Evolutionary conservation across 2,888 invertebrate genomes (phyloP).

Genomic region (Eurytoma californica): DNA sequence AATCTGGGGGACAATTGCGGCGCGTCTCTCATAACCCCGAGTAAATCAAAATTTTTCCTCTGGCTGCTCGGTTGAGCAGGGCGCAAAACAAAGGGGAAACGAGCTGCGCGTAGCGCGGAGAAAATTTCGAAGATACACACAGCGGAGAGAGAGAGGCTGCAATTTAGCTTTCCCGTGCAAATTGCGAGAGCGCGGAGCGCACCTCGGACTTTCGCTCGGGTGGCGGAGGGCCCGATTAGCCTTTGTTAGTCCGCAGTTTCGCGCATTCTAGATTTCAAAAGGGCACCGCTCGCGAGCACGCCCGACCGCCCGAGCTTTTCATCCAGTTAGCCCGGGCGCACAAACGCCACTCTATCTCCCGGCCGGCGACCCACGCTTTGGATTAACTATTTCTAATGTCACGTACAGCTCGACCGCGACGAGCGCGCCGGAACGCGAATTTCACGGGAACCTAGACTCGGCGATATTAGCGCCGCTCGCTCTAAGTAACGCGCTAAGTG

Average conservation of each 20-base stretch:
- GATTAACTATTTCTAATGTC: conserved; percentile 31
- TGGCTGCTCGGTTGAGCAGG: background rate
- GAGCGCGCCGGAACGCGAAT: background rate
- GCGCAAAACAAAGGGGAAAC: conserved; percentile 22
- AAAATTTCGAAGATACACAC: conserved; percentile 7
- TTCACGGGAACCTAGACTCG: background rate
- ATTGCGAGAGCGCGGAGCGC: conserved; percentile 18
- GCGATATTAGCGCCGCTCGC: conserved; percentile 23
- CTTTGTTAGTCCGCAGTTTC: conserved; percentile 43
- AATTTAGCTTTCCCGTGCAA: conserved; percentile 44
- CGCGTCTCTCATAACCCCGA: background rate
- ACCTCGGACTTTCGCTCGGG: conserved; percentile 26
- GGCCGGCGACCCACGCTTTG: background rate
- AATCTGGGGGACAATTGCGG: background rate
- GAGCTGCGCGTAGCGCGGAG: background rate
- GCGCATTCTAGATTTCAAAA: conserved; percentile 41
- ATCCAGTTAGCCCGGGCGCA: conserved; percentile 15
- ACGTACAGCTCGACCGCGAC: conserved; percentile 19
- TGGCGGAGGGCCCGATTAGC: conserved; percentile 32
- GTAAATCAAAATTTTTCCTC: conserved; percentile 12
- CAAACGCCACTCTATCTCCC: conserved; percentile 1
- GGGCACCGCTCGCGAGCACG: background rate
- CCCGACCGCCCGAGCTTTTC: conserved; percentile 30
- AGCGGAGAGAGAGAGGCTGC: background rate
- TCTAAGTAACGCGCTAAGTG: conserved; percentile 31